phyloP scores from a whole-genome alignment of 2,888 invertebrate genomes.

The Petrolisthes manimaculis region DNA sequence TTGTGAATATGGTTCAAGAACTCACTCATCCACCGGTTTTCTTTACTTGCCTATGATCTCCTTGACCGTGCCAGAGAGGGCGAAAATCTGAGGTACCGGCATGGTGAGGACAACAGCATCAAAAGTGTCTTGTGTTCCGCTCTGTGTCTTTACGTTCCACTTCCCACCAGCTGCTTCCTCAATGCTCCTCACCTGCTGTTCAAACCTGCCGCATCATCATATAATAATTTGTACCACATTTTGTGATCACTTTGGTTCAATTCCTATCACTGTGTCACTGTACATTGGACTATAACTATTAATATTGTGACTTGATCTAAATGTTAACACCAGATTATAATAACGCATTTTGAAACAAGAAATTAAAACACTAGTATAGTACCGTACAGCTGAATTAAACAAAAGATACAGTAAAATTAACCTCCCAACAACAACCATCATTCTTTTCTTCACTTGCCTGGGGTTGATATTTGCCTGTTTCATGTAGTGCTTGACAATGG shows the following conservation, averaged over 20 bases:
- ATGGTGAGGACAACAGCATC: slow-evolving; percentile 58
- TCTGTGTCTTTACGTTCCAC: slow-evolving; percentile 45
- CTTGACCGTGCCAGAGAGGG: slow-evolving; percentile 36
- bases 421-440: too few relatives aligned
- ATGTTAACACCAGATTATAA: too few relatives aligned
- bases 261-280: too few relatives aligned
- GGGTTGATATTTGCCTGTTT: slow-evolving; percentile 23
- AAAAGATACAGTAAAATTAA: too few relatives aligned
- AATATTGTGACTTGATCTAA: too few relatives aligned
- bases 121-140: slow-evolving; percentile 38
- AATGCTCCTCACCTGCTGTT: slow-evolving; percentile 39
- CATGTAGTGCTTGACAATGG: slow-evolving; percentile 55
- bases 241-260: neutral
- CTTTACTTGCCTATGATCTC: slow-evolving; percentile 38
- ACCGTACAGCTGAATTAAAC: too few relatives aligned
- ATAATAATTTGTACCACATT: neutral
- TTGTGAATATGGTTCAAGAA: too few relatives aligned
- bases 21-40: too few relatives aligned
- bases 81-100: slow-evolving; percentile 55
- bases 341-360: too few relatives aligned
- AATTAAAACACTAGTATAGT: too few relatives aligned
- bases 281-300: too few relatives aligned
- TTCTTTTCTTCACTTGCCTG: slow-evolving; percentile 15
- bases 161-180: slow-evolving; percentile 17
- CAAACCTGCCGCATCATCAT: slow-evolving; percentile 15